Evolutionary conservation across 1,140 invertebrate species (phyloP), one percentile per base, ranked within the genome.

Genomic region (Holotrichia oblita): DNA sequence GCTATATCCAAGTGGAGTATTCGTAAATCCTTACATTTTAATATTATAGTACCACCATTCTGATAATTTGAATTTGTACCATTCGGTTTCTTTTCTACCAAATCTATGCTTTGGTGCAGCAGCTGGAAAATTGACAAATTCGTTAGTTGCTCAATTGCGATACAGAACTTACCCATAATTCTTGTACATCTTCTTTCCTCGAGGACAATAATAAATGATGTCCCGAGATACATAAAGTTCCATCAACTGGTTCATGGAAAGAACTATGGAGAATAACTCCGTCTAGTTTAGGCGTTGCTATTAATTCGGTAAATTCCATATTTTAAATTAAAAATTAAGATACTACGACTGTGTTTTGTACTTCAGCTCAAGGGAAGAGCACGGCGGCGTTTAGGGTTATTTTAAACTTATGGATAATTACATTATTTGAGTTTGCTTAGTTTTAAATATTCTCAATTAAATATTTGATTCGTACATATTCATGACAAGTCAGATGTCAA

Each of bases 21-120:
- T 78, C 95, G 91, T 82, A 99, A 94, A 88, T 99, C 97, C 89
- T 99, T 99, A 88, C 97, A 99, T 89, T 98, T 99, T 10, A 99
- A 88, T 79, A 94, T 93, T 20, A 99, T 89, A n/a, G 91, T 93
- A 44, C 96, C 96, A 22, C 95, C 96, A 72, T 89, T 88, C 17
- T 88, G 88, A 80, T 85, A 85, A 86, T 90, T 86, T 85, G 92
- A 88, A 83, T 89, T 90, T 75, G 89, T 87, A 48, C 89, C 87
- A 81, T 90, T 91, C 22, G 89, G 87, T 88, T 93, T 95, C 84
- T 92, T 93, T 86, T 99, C 97, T 80, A 99, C 93, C 78, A 91
- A 89, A 89, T 99, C 98, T 83, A 99, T 96, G 85, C 95, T 96
- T 82, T 94, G 93, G 88, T 99, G 97, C 34, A 99, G 89, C 17